Percentiles rank a stretch among this genome's conserved stretches.
Conservation (phyloP, 2,113 vertebrate species). For the Coptodon rendalli region DNA sequence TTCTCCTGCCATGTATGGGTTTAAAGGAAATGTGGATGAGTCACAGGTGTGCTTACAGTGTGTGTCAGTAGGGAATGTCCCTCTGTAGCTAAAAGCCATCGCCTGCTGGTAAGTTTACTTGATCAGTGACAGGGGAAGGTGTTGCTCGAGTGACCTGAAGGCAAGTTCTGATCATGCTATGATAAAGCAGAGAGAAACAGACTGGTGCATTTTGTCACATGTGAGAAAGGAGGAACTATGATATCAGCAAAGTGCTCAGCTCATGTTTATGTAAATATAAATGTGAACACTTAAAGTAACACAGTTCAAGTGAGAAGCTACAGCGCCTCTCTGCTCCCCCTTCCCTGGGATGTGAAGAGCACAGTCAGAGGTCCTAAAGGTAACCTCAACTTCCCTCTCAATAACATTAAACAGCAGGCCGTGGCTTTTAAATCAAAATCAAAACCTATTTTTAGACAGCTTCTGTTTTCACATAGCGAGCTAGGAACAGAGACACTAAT, state of each 20-base stretch:
- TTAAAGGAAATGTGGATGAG: conserved; percentile 43
- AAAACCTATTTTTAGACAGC: not conserved
- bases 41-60: conserved; percentile 57
- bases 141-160: not conserved
- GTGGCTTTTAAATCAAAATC: not conserved
- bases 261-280: conserved; percentile 3
- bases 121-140: not conserved
- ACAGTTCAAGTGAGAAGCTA: conserved; percentile 9
- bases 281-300: conserved; percentile 26
- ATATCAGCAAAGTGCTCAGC: not conserved
- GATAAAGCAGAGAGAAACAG: not conserved
- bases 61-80: conserved; percentile 25
- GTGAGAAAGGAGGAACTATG: not conserved
- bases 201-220: not conserved
- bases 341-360: not conserved
- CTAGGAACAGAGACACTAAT: not conserved
- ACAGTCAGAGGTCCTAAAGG: conserved; percentile 30
- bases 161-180: not conserved
- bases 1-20: conserved; percentile 39
- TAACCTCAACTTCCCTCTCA: not conserved
- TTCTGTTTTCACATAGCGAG: not conserved
- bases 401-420: not conserved
- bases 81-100: conserved; percentile 1
- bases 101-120: not conserved
- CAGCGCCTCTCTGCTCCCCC: not conserved